These are phyloP conservation scores for Eulemur albifrons DNA, from an alignment of 2,797 vertebrate genomes.

Conservation along the genomic window DNA sequence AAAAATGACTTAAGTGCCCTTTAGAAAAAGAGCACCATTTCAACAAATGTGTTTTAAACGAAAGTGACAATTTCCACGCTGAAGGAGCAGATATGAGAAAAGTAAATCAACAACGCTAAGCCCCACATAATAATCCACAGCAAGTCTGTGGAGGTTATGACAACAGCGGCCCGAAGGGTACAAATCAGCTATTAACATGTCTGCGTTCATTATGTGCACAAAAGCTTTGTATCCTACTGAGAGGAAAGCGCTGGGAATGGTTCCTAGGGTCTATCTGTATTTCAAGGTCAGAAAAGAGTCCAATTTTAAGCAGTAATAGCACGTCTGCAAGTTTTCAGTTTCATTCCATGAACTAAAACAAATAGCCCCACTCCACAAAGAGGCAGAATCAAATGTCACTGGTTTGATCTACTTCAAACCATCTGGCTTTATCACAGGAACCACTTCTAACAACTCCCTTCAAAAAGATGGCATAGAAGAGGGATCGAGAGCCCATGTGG, in stretches of 20 bases:
- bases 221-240: conserved; percentile 26
- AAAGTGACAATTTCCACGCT: conserved; percentile 73
- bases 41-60: conserved; percentile 80
- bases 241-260: conserved; percentile 9
- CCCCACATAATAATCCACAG: conserved; percentile 23
- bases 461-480: conserved; percentile 62
- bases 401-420: conserved; percentile 75
- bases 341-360: conserved; percentile 59
- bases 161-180: conserved; percentile 41
- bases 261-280: not conserved
- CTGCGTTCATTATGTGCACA: conserved; percentile 58
- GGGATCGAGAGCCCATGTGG: not conserved
- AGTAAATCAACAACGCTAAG: conserved; percentile 64
- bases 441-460: conserved; percentile 59
- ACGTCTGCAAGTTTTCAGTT: conserved; percentile 46
- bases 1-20: conserved; percentile 81
- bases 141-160: conserved; percentile 59
- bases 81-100: conserved; percentile 76
- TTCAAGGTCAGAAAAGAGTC: conserved; percentile 40
- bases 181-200: conserved; percentile 67
- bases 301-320: conserved; percentile 50
- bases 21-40: conserved; percentile 77
- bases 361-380: conserved; percentile 60
- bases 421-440: conserved; percentile 36
- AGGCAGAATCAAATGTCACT: conserved; percentile 59